Evolutionary conservation across 2,113 vertebrate genomes (phyloP).

Genomic region (Erythrocebus patas): DNA sequence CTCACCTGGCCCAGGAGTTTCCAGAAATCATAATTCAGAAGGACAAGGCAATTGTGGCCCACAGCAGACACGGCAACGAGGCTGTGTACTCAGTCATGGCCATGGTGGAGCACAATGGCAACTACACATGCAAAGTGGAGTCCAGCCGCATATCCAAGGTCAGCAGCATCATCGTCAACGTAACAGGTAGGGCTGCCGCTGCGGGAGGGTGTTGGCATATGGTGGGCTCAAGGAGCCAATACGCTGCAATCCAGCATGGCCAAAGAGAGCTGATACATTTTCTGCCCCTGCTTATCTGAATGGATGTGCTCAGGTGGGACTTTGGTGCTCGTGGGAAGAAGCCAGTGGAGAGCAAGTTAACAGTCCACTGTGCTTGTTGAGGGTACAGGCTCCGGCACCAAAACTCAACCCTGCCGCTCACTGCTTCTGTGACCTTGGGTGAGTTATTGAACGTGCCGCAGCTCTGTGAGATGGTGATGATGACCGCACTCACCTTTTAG

Average conservation of each 20-base stretch:
- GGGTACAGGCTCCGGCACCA: neutral
- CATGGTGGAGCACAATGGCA: conserved; percentile 77
- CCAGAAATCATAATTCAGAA: conserved; percentile 85
- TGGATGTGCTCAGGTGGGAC: neutral
- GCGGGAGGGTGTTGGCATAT: fast-evolving
- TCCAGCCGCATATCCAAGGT: conserved; percentile 80
- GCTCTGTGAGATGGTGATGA: neutral
- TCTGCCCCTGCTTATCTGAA: neutral
- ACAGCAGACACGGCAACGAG: neutral
- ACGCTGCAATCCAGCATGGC: neutral
- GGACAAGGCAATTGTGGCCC: conserved; percentile 79
- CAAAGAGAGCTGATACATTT: neutral
- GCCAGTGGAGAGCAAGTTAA: neutral
- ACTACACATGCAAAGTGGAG: conserved; percentile 85
- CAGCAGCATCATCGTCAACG: conserved; percentile 75
- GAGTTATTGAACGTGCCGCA: neutral
- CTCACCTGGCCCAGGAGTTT: neutral
- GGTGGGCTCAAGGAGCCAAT: fast-evolving
- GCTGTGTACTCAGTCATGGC: conserved; percentile 78
- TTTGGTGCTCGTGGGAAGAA: neutral
- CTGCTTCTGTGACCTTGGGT: neutral
- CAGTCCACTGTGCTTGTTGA: neutral
- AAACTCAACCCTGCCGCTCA: neutral
- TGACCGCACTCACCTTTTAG: fast-evolving
- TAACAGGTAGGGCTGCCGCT: conserved; percentile 79